Evolutionary conservation across 2,888 invertebrate genomes (phyloP).

Genomic region (Automeris io): DNA sequence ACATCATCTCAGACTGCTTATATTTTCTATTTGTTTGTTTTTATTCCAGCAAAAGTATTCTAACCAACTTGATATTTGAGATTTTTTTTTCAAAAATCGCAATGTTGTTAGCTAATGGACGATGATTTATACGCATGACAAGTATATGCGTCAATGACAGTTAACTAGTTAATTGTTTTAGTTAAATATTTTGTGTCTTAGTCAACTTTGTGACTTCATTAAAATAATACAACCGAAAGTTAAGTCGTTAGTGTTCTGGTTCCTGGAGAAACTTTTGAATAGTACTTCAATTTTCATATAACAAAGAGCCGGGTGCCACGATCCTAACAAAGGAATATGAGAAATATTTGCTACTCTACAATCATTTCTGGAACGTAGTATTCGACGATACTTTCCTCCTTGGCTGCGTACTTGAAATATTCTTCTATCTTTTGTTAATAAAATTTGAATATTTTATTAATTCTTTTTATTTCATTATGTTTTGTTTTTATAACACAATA

Average conservation of each 20-base stretch:
- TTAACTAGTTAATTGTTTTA: no score
- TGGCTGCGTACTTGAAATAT: slow-evolving; percentile 8
- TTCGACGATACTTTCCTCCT: slow-evolving; percentile 59
- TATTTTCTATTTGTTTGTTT: no score
- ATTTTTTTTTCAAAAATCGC: no score
- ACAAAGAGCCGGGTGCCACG: slow-evolving; percentile 60
- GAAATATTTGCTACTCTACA: slow-evolving; percentile 62
- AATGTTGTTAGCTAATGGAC: no score
- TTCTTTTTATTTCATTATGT: neutral
- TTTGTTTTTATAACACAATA: no score
- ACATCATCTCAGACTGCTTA: no score
- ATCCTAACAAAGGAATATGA: slow-evolving; percentile 69
- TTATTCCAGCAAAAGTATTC: no score
- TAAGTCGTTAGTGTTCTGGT: slow-evolving; percentile 22
- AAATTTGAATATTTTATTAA: slow-evolving; percentile 1
- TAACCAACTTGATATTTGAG: no score
- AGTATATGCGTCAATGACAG: no score
- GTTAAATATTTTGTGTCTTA: neutral
- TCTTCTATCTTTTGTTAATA: slow-evolving; percentile 8
- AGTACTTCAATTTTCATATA: slow-evolving; percentile 59
- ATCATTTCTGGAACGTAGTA: slow-evolving; percentile 59
- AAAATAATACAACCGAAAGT: slow-evolving; percentile 8
- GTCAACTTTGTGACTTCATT: slow-evolving; percentile 10
- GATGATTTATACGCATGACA: no score
- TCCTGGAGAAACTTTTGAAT: slow-evolving; percentile 41